A percentile compares a stretch with the other conserved stretches of the same genome.
These are phyloP conservation scores for Asarcornis scutulata DNA, from an alignment of 2,113 vertebrate genomes.

Conservation along the genomic window DNA sequence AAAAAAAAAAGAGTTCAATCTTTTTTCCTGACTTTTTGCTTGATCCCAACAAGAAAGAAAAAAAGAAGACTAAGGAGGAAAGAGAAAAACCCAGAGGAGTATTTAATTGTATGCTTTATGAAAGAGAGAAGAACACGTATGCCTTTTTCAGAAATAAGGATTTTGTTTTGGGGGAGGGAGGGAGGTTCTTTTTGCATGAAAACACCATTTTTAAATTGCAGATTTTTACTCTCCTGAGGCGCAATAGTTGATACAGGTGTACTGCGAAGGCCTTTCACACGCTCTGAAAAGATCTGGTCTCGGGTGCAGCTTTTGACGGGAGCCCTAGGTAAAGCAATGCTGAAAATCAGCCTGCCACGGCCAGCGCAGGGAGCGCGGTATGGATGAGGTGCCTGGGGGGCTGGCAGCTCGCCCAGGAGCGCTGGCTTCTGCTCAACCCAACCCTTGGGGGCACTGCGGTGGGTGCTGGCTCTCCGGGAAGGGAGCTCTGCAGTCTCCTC, in stretches of 20 bases:
- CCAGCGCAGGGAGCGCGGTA: neutral
- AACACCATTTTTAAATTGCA: constrained; percentile 25
- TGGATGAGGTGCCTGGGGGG: rapidly evolving
- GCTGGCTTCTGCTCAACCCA: neutral
- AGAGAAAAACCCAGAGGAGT: neutral
- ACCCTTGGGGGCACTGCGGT: neutral
- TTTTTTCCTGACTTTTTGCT: neutral
- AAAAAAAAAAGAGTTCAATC: neutral
- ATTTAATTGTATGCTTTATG: neutral
- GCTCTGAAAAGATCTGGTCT: neutral
- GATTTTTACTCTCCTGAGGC: neutral
- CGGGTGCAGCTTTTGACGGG: neutral
- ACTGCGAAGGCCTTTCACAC: constrained; percentile 14
- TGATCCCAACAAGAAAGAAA: neutral
- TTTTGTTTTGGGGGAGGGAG: neutral
- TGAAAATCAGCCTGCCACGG: neutral
- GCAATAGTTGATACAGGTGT: constrained; percentile 31
- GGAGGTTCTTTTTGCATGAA: neutral
- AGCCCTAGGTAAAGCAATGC: neutral
- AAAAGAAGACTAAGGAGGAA: neutral
- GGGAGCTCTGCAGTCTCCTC: neutral
- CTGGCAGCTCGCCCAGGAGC: neutral
- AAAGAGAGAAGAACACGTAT: neutral
- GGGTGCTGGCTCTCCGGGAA: neutral
- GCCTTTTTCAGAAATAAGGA: neutral